phyloP scores from a whole-genome alignment of 1,140 invertebrate species.

The Scylla paramamosain region DNA sequence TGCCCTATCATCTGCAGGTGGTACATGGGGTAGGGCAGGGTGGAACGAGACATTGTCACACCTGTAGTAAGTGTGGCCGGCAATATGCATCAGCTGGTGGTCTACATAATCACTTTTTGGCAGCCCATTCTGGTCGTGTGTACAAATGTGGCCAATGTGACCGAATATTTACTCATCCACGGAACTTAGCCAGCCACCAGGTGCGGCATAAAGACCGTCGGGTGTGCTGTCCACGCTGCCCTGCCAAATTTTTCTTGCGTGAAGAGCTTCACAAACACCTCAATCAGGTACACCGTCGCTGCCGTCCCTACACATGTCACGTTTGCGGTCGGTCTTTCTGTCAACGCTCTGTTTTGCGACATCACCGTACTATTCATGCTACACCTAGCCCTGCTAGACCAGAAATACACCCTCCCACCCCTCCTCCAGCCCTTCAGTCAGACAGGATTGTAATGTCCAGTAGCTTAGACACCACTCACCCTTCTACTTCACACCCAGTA shows the following conservation, averaged over 20 bases:
- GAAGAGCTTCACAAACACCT: constrained; percentile 64
- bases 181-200: constrained; percentile 62
- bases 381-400: background rate
- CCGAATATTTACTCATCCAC: constrained; percentile 56
- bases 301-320: constrained; percentile 60
- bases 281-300: constrained; percentile 63
- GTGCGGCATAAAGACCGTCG: constrained; percentile 52
- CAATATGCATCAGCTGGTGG: constrained; percentile 63
- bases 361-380: constrained; percentile 58
- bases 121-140: constrained; percentile 42
- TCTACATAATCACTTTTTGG: constrained; percentile 45
- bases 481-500: no score
- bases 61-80: constrained; percentile 49
- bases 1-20: constrained; percentile 53
- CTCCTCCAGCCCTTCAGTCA: background rate
- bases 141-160: constrained; percentile 58
- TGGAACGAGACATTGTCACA: background rate
- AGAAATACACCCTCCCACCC: background rate
- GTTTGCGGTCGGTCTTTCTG: constrained; percentile 66
- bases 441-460: no score
- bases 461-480: no score
- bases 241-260: constrained; percentile 50
- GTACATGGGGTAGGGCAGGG: constrained; percentile 39
- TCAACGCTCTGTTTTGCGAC: constrained; percentile 63
- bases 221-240: constrained; percentile 49